Evolutionary conservation across 2,113 vertebrate species (phyloP).

Genomic region (Pionites leucogaster): DNA sequence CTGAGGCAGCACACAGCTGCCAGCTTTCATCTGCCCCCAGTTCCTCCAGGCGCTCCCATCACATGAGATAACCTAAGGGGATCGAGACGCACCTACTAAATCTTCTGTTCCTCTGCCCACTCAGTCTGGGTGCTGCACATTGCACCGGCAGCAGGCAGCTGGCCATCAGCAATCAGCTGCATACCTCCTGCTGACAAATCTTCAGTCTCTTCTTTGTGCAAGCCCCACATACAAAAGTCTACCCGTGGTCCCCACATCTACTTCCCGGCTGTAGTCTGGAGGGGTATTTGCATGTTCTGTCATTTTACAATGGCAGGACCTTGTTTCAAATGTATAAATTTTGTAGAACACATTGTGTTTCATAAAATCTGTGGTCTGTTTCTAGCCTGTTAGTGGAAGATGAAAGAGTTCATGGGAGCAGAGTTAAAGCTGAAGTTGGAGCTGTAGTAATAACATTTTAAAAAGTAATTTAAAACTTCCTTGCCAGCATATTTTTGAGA

Average conservation of each 20-base stretch:
- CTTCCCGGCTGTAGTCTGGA: neutral
- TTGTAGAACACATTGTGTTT: rapidly evolving
- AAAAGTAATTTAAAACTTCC: neutral
- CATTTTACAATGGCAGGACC: neutral
- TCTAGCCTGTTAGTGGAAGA: neutral
- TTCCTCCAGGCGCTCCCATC: slow-evolving; percentile 18
- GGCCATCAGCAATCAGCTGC: slow-evolving; percentile 15
- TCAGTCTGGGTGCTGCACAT: slow-evolving; percentile 3
- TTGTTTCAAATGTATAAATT: neutral
- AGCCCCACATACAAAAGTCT: neutral
- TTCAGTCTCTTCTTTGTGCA: neutral
- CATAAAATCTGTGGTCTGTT: neutral
- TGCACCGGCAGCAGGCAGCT: slow-evolving; percentile 26
- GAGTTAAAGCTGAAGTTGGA: neutral
- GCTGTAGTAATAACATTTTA: neutral
- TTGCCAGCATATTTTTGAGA: neutral
- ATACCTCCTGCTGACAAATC: neutral
- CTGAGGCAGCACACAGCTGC: slow-evolving; percentile 56
- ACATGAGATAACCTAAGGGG: neutral
- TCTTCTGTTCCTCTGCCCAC: slow-evolving; percentile 39
- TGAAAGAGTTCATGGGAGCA: neutral
- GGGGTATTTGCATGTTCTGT: neutral
- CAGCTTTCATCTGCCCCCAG: slow-evolving; percentile 70
- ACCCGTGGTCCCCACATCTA: neutral
- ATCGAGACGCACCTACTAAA: neutral